These are phyloP conservation scores for Coenonympha glycerion DNA, from an alignment of 2,888 invertebrate genomes.

Conservation along the genomic window DNA sequence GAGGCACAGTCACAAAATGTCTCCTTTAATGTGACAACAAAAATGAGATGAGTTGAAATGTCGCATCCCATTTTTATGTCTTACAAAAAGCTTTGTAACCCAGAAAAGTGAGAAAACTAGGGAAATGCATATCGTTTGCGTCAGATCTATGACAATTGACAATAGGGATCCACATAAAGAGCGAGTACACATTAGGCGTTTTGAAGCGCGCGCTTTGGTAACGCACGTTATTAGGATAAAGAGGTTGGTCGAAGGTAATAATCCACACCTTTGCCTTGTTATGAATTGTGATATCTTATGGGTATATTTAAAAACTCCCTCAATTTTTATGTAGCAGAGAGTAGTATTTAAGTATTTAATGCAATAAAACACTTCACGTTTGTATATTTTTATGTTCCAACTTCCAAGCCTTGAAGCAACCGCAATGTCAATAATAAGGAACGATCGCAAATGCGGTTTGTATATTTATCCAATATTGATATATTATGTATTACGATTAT, in stretches of 20 bases:
- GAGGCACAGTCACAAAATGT: constrained; percentile 4
- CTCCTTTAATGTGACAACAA: constrained; percentile 15
- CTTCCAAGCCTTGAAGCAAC: background rate
- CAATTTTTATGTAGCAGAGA: no score
- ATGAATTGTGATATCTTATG: no score
- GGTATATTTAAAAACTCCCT: no score
- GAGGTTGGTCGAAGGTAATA: no score
- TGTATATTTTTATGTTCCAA: no score
- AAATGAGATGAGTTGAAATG: constrained; percentile 16
- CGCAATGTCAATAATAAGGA: background rate
- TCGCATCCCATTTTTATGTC: constrained; percentile 5
- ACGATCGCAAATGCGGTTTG: constrained; percentile 1
- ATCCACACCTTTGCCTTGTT: constrained; percentile 20
- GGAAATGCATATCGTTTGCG: constrained; percentile 18
- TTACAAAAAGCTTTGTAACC: constrained; percentile 22
- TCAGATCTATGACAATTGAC: constrained; percentile 21
- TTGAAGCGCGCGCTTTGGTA: no score
- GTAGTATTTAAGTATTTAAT: no score
- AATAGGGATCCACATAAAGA: constrained; percentile 17
- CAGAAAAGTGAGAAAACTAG: constrained; percentile 18
- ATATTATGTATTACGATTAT: background rate
- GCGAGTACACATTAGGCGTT: no score
- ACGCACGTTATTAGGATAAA: no score
- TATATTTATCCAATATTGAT: constrained; percentile 7
- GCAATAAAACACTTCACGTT: no score